Percentiles rank a stretch among this genome's conserved stretches.
phyloP scores from a whole-genome alignment of 2,888 invertebrate genomes.

The Scelioninae gen. 1 region DNA sequence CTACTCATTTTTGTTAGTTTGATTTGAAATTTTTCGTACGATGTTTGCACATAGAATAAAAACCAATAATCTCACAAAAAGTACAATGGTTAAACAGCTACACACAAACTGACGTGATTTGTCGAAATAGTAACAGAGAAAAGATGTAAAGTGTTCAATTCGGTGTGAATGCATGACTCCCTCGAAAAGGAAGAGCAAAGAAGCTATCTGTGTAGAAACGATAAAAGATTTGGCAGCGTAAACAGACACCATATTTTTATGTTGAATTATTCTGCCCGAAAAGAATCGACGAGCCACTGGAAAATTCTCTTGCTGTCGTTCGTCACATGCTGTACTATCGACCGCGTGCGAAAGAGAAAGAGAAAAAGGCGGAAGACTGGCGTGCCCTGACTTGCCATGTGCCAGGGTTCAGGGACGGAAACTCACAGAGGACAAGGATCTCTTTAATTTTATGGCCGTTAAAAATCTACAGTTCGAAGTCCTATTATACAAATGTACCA shows the following conservation, averaged over 20 bases:
- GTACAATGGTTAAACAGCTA: constrained; percentile 3
- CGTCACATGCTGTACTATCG: constrained; percentile 69
- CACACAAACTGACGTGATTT: neutral
- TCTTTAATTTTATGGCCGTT: neutral
- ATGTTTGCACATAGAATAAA: neutral
- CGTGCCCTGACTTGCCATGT: constrained; percentile 59
- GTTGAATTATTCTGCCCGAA: constrained; percentile 65
- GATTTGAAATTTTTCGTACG: neutral
- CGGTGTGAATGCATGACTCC: constrained; percentile 62
- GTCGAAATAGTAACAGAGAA: constrained; percentile 32
- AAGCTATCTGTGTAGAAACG: constrained; percentile 62
- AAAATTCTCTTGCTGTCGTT: constrained; percentile 68
- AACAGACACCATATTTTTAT: constrained; percentile 70
- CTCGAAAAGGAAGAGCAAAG: constrained; percentile 47
- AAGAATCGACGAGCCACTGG: constrained; percentile 67
- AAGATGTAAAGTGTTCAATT: constrained; percentile 65
- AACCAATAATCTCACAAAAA: neutral
- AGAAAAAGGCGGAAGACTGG: constrained; percentile 58
- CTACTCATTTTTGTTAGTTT: neutral
- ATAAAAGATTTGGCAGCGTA: constrained; percentile 69
- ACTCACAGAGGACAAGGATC: neutral
- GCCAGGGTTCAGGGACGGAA: constrained; percentile 36
- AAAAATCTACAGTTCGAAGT: too few species aligned
- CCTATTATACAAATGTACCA: too few species aligned
- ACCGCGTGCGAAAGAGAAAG: constrained; percentile 63